Evolutionary conservation across 2,113 vertebrate species (phyloP).

Genomic region (Megaleporinus macrocephalus): DNA sequence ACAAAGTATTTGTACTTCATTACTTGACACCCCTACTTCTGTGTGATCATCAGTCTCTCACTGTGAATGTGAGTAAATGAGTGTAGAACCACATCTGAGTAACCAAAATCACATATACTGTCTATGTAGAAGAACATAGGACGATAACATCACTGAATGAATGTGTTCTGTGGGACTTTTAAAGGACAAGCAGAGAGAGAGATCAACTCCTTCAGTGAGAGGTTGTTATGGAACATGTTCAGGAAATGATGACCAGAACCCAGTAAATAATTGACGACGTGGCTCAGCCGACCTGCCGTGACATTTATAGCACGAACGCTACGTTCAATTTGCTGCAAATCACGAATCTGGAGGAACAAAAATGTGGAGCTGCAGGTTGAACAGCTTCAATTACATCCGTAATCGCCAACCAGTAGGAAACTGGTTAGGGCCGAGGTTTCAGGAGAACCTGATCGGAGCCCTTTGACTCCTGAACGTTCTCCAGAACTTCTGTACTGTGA

Average conservation of each 20-base stretch:
- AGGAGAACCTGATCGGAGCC: not conserved
- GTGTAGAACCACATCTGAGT: no score
- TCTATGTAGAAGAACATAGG: no score
- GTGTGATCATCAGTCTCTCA: no score
- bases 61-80: no score
- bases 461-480: not conserved
- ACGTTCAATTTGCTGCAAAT: not conserved
- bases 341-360: not conserved
- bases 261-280: constrained; percentile 4
- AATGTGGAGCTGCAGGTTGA: not conserved
- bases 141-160: no score
- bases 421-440: not conserved
- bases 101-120: no score
- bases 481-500: not conserved
- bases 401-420: not conserved
- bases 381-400: not conserved
- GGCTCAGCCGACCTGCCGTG: not conserved
- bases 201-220: no score
- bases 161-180: no score
- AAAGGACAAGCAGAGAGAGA: no score
- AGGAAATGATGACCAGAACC: not conserved
- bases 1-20: no score
- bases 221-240: not conserved
- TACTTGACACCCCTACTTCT: no score
- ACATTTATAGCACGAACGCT: not conserved